These are phyloP conservation scores for Pangasius djambal DNA, from an alignment of 2,797 vertebrate genomes.

Conservation along the genomic window DNA sequence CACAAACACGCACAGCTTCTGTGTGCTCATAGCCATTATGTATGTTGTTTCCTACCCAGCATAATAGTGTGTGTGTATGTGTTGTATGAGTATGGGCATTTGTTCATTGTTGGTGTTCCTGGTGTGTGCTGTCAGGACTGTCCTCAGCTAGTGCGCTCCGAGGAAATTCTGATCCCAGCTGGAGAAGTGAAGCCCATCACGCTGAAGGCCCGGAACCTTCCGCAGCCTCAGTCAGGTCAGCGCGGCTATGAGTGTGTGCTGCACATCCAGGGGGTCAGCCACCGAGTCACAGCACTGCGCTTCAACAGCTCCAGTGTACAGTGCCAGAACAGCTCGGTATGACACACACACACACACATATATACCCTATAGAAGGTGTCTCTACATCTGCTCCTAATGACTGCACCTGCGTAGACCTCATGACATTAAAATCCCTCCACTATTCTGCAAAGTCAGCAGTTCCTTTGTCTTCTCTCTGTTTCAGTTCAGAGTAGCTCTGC, in stretches of 20 bases:
- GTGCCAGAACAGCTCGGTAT: constrained; percentile 98
- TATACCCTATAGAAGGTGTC: not conserved
- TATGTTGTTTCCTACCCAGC: not conserved
- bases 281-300: constrained; percentile 92
- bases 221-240: constrained; percentile 97
- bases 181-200: constrained; percentile 97
- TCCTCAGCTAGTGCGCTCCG: constrained; percentile 92
- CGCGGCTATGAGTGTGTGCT: constrained; percentile 95
- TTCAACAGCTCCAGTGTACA: constrained; percentile 99
- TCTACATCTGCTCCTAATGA: constrained; percentile 21
- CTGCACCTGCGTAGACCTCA: constrained; percentile 22
- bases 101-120: not conserved
- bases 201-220: constrained; percentile 92
- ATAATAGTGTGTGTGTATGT: not conserved
- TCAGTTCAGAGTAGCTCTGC: not conserved
- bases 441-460: not conserved
- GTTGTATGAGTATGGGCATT: not conserved
- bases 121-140: constrained; percentile 81
- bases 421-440: constrained; percentile 1
- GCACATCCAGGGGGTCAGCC: constrained; percentile 88
- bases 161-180: constrained; percentile 94
- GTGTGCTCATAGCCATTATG: not conserved
- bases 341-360: constrained; percentile 50
- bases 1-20: constrained; percentile 17
- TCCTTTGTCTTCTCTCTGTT: not conserved